Evolutionary conservation across 2,888 invertebrate species (phyloP), one percentile per base, ranked within the genome.

Genomic region (Meteorus colon): DNA sequence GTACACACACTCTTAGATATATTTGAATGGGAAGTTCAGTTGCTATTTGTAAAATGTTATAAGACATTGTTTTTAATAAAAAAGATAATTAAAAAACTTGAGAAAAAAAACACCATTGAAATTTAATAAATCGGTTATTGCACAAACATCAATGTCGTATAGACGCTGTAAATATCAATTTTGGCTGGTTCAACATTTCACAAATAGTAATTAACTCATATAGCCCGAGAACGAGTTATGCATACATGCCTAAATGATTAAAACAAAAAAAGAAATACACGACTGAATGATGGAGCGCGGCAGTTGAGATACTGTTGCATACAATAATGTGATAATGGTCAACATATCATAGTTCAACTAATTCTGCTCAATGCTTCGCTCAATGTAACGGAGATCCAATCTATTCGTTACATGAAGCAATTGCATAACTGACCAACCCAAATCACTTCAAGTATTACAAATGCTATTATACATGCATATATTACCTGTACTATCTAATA

Each of bases 31-130:
- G 69, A 81, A 78, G 80, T 81, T 82, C 77, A 81, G 79, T 79
- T 78, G 80, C 82, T 82, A 82, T 83, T 84, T 84, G 83, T 83
- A 82, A 82, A 83, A 82, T 83, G 82, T 84, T 84, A 80, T 81
- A 69, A 79, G 78, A 79, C 79, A 77, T 80, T 84, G 81, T 83
- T 80, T 41, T 77, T 78, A 77, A 82, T 79, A 80, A 76, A 59
- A 77, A 73, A 75, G 75, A 76, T 73, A 62, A 45, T 41, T 41
- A 65, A 27, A 34, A 70, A 77, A 41, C 12, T 41, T 41, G 41
- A 41, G 77, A 77, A 77, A 77, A 74, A 76, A 71, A 75, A n/a
- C n/a, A n/a, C n/a, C 63, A 65, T 48, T 55, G 37, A 48, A 66
- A 73, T 68, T 71, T 65, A 74, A 48, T 78, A 74, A 75, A 70